Evolutionary conservation across 2,888 invertebrate species (phyloP).

Genomic region (Synanthedon myopaeformis): DNA sequence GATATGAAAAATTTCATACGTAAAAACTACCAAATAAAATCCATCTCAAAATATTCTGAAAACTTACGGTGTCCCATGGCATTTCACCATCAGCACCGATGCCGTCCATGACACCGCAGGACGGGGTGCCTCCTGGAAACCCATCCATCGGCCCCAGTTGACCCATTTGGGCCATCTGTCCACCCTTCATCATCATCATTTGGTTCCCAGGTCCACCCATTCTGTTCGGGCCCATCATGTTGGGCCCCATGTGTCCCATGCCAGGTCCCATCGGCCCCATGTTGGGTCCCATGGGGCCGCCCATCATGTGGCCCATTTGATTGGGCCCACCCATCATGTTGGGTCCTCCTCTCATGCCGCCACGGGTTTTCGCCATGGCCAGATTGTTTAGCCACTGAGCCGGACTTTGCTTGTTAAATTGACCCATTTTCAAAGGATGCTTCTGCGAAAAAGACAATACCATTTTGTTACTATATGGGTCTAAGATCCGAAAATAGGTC

Average conservation of each 20-base stretch:
- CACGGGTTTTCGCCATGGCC: constrained; percentile 80
- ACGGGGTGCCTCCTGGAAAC: constrained; percentile 70
- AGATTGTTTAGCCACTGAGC: constrained; percentile 85
- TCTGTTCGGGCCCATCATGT: constrained; percentile 61
- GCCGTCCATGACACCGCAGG: constrained; percentile 71
- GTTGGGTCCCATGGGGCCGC: constrained; percentile 60
- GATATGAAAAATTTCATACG: background rate
- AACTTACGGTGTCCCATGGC: constrained; percentile 69
- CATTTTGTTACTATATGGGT: too few relatives aligned
- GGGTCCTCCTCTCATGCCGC: constrained; percentile 68
- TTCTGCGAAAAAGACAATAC: constrained; percentile 72
- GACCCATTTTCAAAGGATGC: constrained; percentile 90
- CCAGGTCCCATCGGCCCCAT: constrained; percentile 59
- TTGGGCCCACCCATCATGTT: constrained; percentile 66
- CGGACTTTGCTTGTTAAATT: constrained; percentile 86
- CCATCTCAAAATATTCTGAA: background rate
- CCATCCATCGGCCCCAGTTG: constrained; percentile 66
- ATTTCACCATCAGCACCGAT: constrained; percentile 72
- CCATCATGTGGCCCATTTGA: constrained; percentile 65
- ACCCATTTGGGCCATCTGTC: constrained; percentile 60
- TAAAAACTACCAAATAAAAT: background rate
- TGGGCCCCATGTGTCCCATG: constrained; percentile 64
- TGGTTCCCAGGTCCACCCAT: constrained; percentile 58
- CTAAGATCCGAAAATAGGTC: too few relatives aligned
- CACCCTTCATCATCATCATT: constrained; percentile 68